Evolutionary conservation across 2,888 invertebrate species (phyloP), one percentile per base, ranked within the genome.

Genomic region (Apantesis nais): DNA sequence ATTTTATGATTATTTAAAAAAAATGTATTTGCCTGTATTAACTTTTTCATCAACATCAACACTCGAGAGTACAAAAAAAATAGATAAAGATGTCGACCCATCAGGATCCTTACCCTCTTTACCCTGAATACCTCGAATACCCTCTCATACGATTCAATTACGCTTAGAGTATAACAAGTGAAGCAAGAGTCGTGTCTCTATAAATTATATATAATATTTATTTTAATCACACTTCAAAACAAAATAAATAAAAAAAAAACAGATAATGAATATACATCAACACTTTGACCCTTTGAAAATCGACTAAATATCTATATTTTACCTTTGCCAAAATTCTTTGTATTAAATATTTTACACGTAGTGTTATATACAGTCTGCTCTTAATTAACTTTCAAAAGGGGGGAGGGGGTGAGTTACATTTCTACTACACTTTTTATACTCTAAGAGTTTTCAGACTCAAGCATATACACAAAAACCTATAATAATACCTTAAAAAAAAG

Each of bases 81-180:
- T 11, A n/a, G 11, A 9, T 11, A n/a, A 0, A 52, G n/a, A 52
- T 9, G 2, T 8, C 48, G 22, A 22, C 22, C 22, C 22, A 44
- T 19, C 19, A 48, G 48, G 3, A 52, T 52, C n/a, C n/a, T 11
- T 22, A n/a, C n/a, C n/a, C 48, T 52, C 34, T 34, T 34, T 41
- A 14, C 41, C 14, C 16, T 9, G 11, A 52, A 22, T 48, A 8
- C 7, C 22, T n/a, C n/a, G n/a, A n/a, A n/a, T n/a, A n/a, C n/a
- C n/a, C n/a, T n/a, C n/a, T n/a, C n/a, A 22, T 22, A 48, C 22
- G 48, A 9, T 22, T 8, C 9, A n/a, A n/a, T 34, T 34, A 25
- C 14, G n/a, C n/a, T 39, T 14, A 62, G 62, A 72, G 75, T 62
- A 25, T 62, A 39, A 39, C 14, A 39, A 62, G 39, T 41, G 25